Evolutionary conservation across 2,797 vertebrate genomes (phyloP).

Genomic region (Onychomys leucogaster): DNA sequence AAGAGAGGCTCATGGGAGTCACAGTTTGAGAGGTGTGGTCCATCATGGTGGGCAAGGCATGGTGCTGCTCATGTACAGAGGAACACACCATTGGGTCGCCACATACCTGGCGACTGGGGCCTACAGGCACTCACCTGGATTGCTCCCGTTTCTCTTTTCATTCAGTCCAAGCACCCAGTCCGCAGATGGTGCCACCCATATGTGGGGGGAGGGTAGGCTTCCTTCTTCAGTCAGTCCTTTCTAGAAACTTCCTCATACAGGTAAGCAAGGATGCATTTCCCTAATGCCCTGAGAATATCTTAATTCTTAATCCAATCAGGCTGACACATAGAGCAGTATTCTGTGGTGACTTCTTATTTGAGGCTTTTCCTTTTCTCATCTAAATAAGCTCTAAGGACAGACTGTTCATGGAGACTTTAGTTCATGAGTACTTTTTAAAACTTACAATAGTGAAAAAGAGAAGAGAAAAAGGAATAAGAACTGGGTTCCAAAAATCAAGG

Average conservation of each 20-base stretch:
- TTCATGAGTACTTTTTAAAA: conserved; percentile 63
- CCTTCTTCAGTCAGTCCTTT: not conserved
- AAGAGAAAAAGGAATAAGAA: too few species aligned
- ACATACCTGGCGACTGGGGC: not conserved
- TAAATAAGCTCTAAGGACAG: conserved; percentile 38
- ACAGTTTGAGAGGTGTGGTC: not conserved
- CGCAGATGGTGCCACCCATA: not conserved
- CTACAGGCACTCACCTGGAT: not conserved
- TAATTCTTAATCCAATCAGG: not conserved
- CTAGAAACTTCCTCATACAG: not conserved
- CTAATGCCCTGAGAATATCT: not conserved
- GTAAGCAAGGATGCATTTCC: too few species aligned
- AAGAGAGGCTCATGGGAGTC: not conserved
- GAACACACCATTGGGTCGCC: not conserved
- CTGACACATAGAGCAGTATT: not conserved
- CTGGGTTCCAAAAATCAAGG: conserved; percentile 47
- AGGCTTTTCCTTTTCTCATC: not conserved
- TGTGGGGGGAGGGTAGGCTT: not conserved
- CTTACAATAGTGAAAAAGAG: conserved; percentile 46
- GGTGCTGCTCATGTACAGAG: not conserved
- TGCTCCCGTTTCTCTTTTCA: not conserved
- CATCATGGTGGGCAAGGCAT: not conserved
- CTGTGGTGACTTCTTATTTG: conserved; percentile 22
- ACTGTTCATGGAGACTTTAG: conserved; percentile 27
- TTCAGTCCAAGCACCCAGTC: not conserved